Evolutionary conservation across 2,113 vertebrate genomes (phyloP).

Genomic region (Vulpes vulpes): DNA sequence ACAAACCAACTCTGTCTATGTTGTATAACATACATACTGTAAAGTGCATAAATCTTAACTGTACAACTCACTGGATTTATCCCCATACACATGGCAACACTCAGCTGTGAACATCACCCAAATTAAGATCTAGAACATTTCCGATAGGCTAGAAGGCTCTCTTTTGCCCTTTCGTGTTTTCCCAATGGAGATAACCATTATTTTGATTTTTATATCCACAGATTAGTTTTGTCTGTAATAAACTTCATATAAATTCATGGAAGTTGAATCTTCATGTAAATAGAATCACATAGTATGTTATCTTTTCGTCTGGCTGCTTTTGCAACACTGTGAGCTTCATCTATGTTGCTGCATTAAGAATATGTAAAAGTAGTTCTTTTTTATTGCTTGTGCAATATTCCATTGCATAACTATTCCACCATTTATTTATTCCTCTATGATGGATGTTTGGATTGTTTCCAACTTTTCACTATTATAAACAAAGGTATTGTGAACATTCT

Average conservation of each 20-base stretch:
- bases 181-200: not conserved
- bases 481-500: not conserved
- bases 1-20: not conserved
- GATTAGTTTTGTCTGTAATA: conserved; percentile 5
- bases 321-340: not conserved
- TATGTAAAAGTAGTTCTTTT: conserved; percentile 5
- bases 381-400: not conserved
- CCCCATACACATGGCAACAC: not conserved
- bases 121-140: conserved; percentile 17
- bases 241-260: not conserved
- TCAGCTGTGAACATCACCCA: not conserved
- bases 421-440: conserved; percentile 11
- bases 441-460: not conserved
- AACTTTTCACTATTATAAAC: not conserved
- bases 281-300: not conserved
- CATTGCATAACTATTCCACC: not conserved
- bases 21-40: not conserved
- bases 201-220: not conserved
- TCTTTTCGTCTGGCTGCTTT: conserved; percentile 13
- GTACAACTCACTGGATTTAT: not conserved
- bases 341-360: not conserved
- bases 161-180: not conserved
- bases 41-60: not conserved
- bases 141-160: not conserved
- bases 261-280: not conserved